Evolutionary conservation across 2,888 invertebrate species (phyloP).

Genomic region (Gymnocheta viridis): DNA sequence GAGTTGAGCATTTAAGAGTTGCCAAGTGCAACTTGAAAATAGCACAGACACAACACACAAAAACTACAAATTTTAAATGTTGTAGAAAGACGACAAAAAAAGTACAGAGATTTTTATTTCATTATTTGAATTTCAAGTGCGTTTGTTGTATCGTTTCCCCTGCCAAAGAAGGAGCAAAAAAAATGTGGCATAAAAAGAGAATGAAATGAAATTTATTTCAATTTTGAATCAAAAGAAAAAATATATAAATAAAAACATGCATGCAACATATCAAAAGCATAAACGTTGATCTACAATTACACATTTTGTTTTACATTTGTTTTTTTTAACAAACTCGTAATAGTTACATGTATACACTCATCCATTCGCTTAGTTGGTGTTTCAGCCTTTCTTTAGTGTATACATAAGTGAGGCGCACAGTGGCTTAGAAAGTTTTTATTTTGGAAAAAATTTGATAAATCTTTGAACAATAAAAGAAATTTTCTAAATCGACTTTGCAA

Average conservation of each 20-base stretch:
- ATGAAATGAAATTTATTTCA: conserved; percentile 35
- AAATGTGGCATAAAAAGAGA: neutral
- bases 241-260: conserved; percentile 3
- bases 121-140: conserved; percentile 36
- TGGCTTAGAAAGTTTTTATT: neutral
- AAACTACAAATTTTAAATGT: neutral
- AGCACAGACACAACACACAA: no score
- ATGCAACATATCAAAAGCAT: conserved; percentile 9
- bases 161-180: neutral
- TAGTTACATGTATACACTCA: neutral
- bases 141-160: conserved; percentile 12
- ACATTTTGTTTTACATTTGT: conserved; percentile 29
- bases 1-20: conserved; percentile 73
- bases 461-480: no score
- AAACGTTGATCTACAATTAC: conserved; percentile 39
- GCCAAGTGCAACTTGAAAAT: conserved; percentile 46
- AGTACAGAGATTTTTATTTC: neutral
- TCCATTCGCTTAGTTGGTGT: neutral
- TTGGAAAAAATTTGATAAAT: neutral
- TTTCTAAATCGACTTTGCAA: no score
- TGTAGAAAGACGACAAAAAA: neutral
- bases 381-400: neutral
- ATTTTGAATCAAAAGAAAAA: conserved; percentile 9
- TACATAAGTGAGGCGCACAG: neutral
- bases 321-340: neutral